Evolutionary conservation across 2,797 vertebrate species (phyloP).

Genomic region (Platalea minor): DNA sequence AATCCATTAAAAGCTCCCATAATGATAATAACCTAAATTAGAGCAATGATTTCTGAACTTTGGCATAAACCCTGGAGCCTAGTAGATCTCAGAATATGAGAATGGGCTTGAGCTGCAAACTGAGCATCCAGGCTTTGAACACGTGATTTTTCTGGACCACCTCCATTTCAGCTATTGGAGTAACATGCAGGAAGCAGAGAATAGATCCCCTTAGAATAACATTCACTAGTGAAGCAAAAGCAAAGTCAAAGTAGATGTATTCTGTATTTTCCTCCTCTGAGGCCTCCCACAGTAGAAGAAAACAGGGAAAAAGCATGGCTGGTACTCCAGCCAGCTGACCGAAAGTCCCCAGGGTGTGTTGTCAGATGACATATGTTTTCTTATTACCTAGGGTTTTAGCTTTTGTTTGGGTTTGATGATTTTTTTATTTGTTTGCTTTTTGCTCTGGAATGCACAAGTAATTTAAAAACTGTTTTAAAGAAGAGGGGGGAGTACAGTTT

Average conservation of each 20-base stretch:
- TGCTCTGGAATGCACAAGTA: conserved; percentile 43
- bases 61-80: conserved; percentile 5
- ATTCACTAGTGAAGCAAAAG: background rate
- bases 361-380: conserved; percentile 16
- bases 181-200: background rate
- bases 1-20: conserved; percentile 65
- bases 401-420: conserved; percentile 29
- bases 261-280: background rate
- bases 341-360: background rate
- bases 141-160: conserved; percentile 9
- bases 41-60: conserved; percentile 9
- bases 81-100: background rate
- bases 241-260: background rate
- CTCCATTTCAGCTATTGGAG: conserved; percentile 6
- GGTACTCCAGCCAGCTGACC: background rate
- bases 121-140: background rate
- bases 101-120: background rate
- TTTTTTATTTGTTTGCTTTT: conserved; percentile 35
- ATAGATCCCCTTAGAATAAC: background rate
- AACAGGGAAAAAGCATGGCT: background rate
- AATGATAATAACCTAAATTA: conserved; percentile 69
- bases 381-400: conserved; percentile 42
- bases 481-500: background rate
- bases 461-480: conserved; percentile 40
- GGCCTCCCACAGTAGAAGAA: conserved; percentile 11